Base-by-base conservation (phyloP, 2,797 vertebrate species). In the Sebastes steindachneri region DNA sequence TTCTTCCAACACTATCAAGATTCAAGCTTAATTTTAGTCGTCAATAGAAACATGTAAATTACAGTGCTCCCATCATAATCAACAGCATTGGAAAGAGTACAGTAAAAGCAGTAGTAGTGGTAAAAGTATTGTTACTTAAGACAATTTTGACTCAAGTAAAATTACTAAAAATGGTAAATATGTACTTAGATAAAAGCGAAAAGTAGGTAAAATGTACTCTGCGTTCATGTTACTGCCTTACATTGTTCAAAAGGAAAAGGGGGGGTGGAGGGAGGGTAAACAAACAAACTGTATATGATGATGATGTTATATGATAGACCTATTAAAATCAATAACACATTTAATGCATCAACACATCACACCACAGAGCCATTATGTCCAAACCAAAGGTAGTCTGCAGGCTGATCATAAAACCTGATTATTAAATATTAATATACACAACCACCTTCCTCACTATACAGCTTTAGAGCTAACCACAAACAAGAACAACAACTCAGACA, bases 11-110 rank as follows among this genome's bases (percentile, higher is more conserved):
- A 45, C 28, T 25, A 53, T 55, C 14, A 58, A 37, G 14, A 37
- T 60, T 57, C 15, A 58, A 37, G 14, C 1, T 48, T 54, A 1
- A 54, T 8, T 55, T 4, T 45, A 54, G 4, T 59, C 1, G 2
- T 71, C 4, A 4, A 19, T 68, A 29, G 0, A 54, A 35, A 33
- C 0, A 23, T 21, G 1, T 2, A 48, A 21, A 53, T 35, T 0
- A 14, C 45, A 23, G 9, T 1, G 2, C 23, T 29, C 9, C 15
- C 7, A 35, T 28, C 35, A 2, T 14, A 21, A 21, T 21, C 11
- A 41, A 57, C 21, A 26, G 33, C 12, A 5, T 8, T 35, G 62
- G n/a, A 31, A 60, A 60, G 58, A 60, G 17, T 31, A 31, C 26
- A 59, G 9, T 10, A 10, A 9, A 58, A 15, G 25, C 15, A 28